Evolutionary conservation across 2,113 vertebrate genomes (phyloP), one percentile per base, ranked within the genome.

Genomic region (Mellivora capensis): DNA sequence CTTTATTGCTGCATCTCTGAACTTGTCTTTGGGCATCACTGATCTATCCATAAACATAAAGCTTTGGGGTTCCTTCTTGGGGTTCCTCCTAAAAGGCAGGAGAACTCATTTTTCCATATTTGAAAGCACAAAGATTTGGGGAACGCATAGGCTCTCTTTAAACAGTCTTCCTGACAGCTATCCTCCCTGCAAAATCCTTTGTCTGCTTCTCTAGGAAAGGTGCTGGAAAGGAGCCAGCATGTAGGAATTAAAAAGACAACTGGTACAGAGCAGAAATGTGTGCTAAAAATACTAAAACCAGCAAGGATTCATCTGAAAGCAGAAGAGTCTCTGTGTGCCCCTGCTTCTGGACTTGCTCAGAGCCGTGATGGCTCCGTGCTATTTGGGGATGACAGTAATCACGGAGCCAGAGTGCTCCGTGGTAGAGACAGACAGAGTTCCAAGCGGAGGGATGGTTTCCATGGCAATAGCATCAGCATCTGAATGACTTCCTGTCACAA

Each of bases 401-500:
- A 95, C 2, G 80, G 98, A 96, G 97, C 97, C 72, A n/a, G 95
- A 92, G 13, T 94, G 93, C 97, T 98, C 79, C 83, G 82, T 62
- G 3, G 90, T 91, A 81, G 92, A 96, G 95, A 96, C 96, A 91
- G 91, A 95, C 95, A 93, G 97, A 95, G 96, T 96, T 98, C 80
- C 7, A 47, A 87, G 95, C 37, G 11, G 96, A 97, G 97, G 37
- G 79, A 54, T 29, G 34, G 98, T 99, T 98, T 64, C 99, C 98
- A 98, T 98, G 98, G 98, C 98, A 98, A 98, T 98, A 81, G 90
- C 98, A 98, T 98, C 99, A 99, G 98, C 98, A 98, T 98, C 98
- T 93, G 98, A 98, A 98, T 98, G 97, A 84, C 98, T 98, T 64
- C 2, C 98, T 98, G 98, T 98, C 98, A 96, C 97, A 54, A 57